phyloP scores from a whole-genome alignment of 1,140 invertebrate genomes.

The Drosophila suzukii region DNA sequence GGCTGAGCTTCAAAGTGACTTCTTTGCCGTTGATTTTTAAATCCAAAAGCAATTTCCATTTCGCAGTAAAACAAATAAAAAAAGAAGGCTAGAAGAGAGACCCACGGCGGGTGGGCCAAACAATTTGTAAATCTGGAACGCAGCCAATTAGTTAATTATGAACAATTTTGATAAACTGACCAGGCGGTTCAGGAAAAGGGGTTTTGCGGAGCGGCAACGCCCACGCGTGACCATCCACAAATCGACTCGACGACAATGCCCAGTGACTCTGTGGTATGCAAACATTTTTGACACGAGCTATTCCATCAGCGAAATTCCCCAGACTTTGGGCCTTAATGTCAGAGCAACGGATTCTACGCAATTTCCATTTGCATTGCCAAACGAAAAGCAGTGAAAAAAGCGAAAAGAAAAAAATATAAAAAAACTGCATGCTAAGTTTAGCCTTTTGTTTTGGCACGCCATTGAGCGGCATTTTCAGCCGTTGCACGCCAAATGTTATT shows the following conservation, averaged over 20 bases:
- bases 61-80: slow-evolving; percentile 74
- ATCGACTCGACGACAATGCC: slow-evolving; percentile 33
- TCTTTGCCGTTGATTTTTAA: slow-evolving; percentile 56
- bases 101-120: slow-evolving; percentile 42
- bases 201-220: slow-evolving; percentile 25
- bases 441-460: slow-evolving; percentile 82
- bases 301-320: slow-evolving; percentile 26
- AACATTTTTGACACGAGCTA: slow-evolving; percentile 65
- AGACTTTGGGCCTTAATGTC: slow-evolving; percentile 54
- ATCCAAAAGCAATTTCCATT: slow-evolving; percentile 73
- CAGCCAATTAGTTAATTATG: slow-evolving; percentile 83
- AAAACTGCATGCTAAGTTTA: slow-evolving; percentile 79
- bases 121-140: slow-evolving; percentile 82
- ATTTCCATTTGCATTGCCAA: slow-evolving; percentile 68
- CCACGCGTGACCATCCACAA: slow-evolving; percentile 58
- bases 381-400: slow-evolving; percentile 4
- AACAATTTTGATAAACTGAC: slow-evolving; percentile 81
- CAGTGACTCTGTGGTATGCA: slow-evolving; percentile 54
- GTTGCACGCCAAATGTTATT: slow-evolving; percentile 68
- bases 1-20: slow-evolving; percentile 31
- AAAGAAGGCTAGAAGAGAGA: slow-evolving; percentile 14
- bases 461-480: slow-evolving; percentile 74
- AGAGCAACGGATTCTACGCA: slow-evolving; percentile 62
- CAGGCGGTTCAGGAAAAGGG: slow-evolving; percentile 21
- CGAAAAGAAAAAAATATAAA: slow-evolving; percentile 14